These are phyloP conservation scores for Meloidogyne exigua DNA, from an alignment of 1,140 invertebrate genomes.

Conservation along the genomic window DNA sequence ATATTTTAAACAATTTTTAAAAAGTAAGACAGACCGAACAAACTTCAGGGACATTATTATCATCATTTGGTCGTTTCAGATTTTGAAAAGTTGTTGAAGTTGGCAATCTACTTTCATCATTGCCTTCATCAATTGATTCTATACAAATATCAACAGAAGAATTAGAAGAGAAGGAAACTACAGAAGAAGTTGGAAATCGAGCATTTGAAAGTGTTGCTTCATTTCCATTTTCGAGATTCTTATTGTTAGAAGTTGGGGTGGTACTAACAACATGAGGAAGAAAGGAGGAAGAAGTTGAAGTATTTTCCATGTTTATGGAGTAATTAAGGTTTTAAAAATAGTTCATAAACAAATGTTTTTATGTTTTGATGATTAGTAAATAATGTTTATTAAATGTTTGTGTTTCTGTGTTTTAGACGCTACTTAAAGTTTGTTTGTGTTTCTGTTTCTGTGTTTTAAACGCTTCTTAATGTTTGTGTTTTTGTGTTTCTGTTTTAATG, in stretches of 20 bases:
- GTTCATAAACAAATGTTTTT: neutral
- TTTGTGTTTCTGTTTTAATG: no score
- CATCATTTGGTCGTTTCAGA: neutral
- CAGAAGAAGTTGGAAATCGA: neutral
- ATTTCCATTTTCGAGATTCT: conserved; percentile 1
- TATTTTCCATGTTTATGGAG: neutral
- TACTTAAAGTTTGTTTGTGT: no score
- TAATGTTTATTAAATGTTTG: no score
- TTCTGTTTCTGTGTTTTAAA: no score
- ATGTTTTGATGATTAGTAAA: neutral
- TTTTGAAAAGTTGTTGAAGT: neutral
- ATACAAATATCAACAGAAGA: neutral
- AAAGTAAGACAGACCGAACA: neutral
- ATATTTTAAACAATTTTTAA: no score
- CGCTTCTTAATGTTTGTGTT: no score
- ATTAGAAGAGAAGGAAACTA: neutral
- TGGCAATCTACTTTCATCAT: neutral
- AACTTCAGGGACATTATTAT: neutral
- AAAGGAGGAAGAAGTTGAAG: neutral
- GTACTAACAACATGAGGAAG: neutral
- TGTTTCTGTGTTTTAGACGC: no score
- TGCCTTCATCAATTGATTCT: neutral
- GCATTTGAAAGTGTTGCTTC: neutral
- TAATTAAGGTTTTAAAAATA: no score
- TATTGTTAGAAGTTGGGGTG: neutral